Evolutionary conservation across 2,113 vertebrate genomes (phyloP).

Genomic region (Jacana jacana): DNA sequence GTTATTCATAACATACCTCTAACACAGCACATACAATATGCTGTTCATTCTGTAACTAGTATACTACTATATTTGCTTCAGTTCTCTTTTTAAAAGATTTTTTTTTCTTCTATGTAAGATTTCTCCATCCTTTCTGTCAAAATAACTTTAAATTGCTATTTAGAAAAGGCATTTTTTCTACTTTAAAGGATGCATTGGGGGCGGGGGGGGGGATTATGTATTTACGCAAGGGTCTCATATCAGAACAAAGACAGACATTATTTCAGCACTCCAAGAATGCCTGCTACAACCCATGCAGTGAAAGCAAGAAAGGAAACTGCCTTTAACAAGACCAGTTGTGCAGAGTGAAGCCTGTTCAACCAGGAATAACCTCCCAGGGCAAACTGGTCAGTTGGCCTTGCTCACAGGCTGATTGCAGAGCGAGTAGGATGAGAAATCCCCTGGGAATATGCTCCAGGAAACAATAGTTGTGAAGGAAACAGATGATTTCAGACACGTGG

Average conservation of each 20-base stretch:
- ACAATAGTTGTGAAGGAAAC: neutral
- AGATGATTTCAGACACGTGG: neutral
- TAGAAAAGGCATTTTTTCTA: neutral
- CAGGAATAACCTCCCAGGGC: neutral
- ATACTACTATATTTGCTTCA: conserved; percentile 68
- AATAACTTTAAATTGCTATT: neutral
- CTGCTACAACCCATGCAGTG: neutral
- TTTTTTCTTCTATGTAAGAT: conserved; percentile 3
- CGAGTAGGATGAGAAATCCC: neutral
- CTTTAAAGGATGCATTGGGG: neutral
- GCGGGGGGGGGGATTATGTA: neutral
- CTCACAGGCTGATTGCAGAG: neutral
- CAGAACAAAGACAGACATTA: conserved; percentile 65
- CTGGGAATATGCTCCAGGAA: neutral
- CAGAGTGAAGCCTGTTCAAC: neutral
- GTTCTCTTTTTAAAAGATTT: conserved; percentile 42
- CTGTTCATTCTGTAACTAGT: conserved; percentile 81
- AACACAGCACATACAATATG: conserved; percentile 86
- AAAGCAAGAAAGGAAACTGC: neutral
- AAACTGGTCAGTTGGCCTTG: neutral
- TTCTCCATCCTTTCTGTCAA: neutral
- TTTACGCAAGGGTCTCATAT: neutral
- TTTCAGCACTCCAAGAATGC: neutral
- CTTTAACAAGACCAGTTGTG: neutral
- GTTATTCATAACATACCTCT: conserved; percentile 88